A percentile compares a stretch with the other conserved stretches of the same genome.
These are phyloP conservation scores for Orchestia grillus DNA, from an alignment of 1,140 invertebrate genomes.

Conservation along the genomic window DNA sequence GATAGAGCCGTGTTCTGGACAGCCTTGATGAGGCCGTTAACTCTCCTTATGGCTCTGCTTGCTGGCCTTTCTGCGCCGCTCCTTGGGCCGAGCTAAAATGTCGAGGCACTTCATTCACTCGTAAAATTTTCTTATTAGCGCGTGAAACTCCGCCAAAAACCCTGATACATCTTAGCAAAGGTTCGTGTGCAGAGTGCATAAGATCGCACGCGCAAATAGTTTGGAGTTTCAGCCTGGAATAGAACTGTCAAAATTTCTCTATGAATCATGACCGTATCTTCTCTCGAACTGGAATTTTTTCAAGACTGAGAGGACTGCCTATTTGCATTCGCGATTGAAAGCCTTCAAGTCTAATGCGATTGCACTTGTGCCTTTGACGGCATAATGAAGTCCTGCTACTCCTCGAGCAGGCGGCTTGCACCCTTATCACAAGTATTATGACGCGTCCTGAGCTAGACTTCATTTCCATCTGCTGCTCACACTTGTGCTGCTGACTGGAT, in stretches of 20 bases:
- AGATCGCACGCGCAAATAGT: not conserved
- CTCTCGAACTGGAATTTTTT: not conserved
- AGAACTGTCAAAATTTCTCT: not conserved
- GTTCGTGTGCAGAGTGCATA: not conserved
- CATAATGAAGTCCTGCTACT: conserved; percentile 34
- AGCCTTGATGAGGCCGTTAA: conserved; percentile 52
- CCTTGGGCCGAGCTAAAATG: conserved; percentile 46
- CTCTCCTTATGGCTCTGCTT: conserved; percentile 52
- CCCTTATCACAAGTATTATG: conserved; percentile 28
- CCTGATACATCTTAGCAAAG: not conserved
- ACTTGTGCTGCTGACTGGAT: not conserved
- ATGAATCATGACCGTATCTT: not conserved
- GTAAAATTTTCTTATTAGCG: conserved; percentile 56
- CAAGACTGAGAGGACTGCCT: not conserved
- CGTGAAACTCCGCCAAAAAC: conserved; percentile 35
- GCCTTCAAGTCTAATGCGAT: conserved; percentile 53
- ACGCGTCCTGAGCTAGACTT: not conserved
- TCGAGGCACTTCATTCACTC: conserved; percentile 47
- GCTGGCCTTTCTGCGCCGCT: not conserved
- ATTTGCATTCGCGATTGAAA: conserved; percentile 53
- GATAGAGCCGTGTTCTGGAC: conserved; percentile 43
- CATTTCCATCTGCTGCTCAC: not conserved
- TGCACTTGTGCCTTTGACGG: conserved; percentile 53
- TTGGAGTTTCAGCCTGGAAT: not conserved
- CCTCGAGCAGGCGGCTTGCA: not conserved